These are phyloP conservation scores for Muscicapa comitata DNA, from an alignment of 2,797 vertebrate genomes.

Conservation along the genomic window DNA sequence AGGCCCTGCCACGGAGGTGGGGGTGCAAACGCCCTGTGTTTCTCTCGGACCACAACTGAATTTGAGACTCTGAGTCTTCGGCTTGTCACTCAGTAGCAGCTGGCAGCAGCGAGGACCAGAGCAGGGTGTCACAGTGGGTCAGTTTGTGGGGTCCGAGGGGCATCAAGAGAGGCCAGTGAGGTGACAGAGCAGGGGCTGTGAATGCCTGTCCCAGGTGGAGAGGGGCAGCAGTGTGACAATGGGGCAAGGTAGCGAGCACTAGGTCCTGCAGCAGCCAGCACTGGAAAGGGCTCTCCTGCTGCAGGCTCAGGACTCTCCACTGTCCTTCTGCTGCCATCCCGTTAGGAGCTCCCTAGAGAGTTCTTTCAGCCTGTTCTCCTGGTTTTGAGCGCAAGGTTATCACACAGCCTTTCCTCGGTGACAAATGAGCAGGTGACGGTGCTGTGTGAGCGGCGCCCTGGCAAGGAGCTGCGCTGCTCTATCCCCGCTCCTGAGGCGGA, in stretches of 20 bases:
- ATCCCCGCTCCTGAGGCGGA: background rate
- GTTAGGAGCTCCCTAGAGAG: background rate
- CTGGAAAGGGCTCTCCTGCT: background rate
- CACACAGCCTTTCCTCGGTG: background rate
- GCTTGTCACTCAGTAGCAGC: background rate
- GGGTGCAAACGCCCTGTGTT: background rate
- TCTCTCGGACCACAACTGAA: rapidly evolving
- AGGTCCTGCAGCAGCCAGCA: background rate
- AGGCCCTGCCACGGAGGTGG: rapidly evolving
- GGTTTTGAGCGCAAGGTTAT: background rate
- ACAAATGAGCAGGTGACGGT: background rate
- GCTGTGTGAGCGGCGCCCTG: background rate
- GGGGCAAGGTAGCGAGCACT: background rate
- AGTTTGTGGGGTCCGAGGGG: background rate
- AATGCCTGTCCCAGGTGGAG: rapidly evolving
- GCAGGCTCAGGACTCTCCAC: background rate
- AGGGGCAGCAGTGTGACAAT: rapidly evolving
- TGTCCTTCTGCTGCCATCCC: background rate
- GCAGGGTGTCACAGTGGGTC: background rate
- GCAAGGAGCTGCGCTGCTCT: background rate
- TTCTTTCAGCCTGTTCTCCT: background rate
- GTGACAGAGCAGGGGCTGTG: background rate
- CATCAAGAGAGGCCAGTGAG: background rate
- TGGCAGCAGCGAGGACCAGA: background rate
- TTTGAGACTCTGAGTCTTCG: background rate